Base-by-base conservation (phyloP, 2,113 vertebrate species). In the Lycaon pictus region DNA sequence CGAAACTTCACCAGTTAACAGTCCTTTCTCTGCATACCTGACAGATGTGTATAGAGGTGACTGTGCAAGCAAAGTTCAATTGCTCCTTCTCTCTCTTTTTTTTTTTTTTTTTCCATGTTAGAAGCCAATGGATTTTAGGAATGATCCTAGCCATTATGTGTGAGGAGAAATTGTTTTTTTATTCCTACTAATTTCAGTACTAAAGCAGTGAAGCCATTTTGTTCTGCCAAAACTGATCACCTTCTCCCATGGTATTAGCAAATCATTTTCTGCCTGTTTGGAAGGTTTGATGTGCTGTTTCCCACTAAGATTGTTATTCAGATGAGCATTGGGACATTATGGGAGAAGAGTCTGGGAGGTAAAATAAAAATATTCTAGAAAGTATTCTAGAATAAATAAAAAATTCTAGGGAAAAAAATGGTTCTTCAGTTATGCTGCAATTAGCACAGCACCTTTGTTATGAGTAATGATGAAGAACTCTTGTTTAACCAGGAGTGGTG, bases 301-400 rank as follows among this genome's bases (percentile, higher is more conserved):
- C 35, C 92, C 37, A 85, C 96, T 97, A 90, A 97, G 90, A 56
- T 97, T 92, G 71, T 97, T 97, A 89, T 56, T 76, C 95, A 84
- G 25, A 58, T 97, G 92, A 90, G 88, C 67, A 76, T 87, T 98
- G 97, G 93, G 84, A 96, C 96, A 94, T 80, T 97, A 93, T 83
- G 83, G 95, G 96, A 97, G 97, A 98, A 97, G 97, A 98, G 43
- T 88, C 88, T 84, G 97, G 97, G 95, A 97, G 98, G 97, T 97
- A 98, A 98, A 96, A 97, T 93, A 32, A 97, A 98, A 98, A 63
- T 95, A 88, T 27, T 65, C 32, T 32, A 58, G 86, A 35, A 60
- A 43, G 43, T 95, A 88, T 27, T 65, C 32, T 32, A 58, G 86
- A 35, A 60, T 43, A 98, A 96, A 97, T 93, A 32, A 97, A 98